A percentile compares a stretch with the other conserved stretches of the same genome.
phyloP scores from a whole-genome alignment of 2,888 invertebrate genomes.

The Habrosyne pyritoides region DNA sequence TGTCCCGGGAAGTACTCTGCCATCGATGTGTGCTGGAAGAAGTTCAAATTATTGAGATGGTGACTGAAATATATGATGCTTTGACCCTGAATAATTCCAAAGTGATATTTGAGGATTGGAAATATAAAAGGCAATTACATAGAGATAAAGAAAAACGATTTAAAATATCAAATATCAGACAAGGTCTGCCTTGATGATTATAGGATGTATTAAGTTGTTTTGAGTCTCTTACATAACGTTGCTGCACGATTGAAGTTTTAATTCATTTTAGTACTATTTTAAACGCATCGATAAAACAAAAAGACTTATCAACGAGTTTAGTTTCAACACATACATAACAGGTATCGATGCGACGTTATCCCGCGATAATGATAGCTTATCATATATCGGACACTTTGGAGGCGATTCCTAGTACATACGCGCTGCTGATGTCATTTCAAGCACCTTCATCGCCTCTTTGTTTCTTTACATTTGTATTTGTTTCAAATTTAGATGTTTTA shows the following conservation, averaged over 20 bases:
- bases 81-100: neutral
- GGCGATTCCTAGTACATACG: slow-evolving; percentile 47
- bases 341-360: slow-evolving; percentile 41
- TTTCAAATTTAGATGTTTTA: neutral
- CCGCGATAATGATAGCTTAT: slow-evolving; percentile 50
- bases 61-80: neutral
- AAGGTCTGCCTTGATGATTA: no score
- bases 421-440: slow-evolving; percentile 52
- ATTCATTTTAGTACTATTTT: neutral
- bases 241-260: no score
- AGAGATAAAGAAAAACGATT: no score
- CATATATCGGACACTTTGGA: slow-evolving; percentile 49
- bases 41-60: slow-evolving; percentile 4
- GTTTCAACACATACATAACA: neutral
- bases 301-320: neutral
- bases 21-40: slow-evolving; percentile 72
- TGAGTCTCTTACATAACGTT: no score
- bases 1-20: slow-evolving; percentile 68
- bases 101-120: neutral
- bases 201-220: no score
- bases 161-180: no score
- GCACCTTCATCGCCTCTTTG: slow-evolving; percentile 46
- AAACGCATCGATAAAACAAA: neutral
- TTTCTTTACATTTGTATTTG: slow-evolving; percentile 22
- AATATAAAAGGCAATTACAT: neutral